Evolutionary conservation across 2,797 vertebrate species (phyloP).

Genomic region (Microcaecilia unicolor): DNA sequence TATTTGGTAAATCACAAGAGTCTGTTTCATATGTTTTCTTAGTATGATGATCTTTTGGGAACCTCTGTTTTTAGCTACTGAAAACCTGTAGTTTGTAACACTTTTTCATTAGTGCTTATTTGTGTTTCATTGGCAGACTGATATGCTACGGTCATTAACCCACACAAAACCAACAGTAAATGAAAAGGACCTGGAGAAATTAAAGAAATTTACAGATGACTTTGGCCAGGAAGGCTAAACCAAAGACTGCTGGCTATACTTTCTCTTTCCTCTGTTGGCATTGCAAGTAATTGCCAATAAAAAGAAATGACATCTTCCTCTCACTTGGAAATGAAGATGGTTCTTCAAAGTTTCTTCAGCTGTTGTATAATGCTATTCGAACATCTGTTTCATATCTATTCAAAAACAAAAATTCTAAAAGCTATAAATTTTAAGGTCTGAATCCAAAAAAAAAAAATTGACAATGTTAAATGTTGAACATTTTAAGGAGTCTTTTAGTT

Average conservation of each 20-base stretch:
- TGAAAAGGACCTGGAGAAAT: conserved; percentile 85
- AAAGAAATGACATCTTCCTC: conserved; percentile 22
- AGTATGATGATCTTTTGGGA: no score
- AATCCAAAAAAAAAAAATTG: background rate
- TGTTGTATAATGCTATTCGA: conserved; percentile 40
- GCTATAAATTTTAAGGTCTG: conserved; percentile 27
- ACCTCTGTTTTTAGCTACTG: background rate
- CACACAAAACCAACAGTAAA: conserved; percentile 94
- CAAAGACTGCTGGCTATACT: conserved; percentile 47
- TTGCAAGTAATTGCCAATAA: conserved; percentile 40
- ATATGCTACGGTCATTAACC: conserved; percentile 78
- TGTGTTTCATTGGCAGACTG: conserved; percentile 47
- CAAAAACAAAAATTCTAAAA: conserved; percentile 33
- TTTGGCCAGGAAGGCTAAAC: conserved; percentile 96
- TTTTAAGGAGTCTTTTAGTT: no score
- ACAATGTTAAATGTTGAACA: no score
- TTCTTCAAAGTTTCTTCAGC: conserved; percentile 24
- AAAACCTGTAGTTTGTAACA: background rate
- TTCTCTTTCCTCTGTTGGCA: conserved; percentile 32
- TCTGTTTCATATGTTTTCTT: no score
- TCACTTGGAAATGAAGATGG: conserved; percentile 22
- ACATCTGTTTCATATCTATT: conserved; percentile 39
- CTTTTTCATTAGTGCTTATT: background rate
- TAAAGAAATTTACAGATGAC: conserved; percentile 96
- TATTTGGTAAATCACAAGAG: no score